Evolutionary conservation across 2,797 vertebrate genomes (phyloP).

Genomic region (Miichthys miiuy): DNA sequence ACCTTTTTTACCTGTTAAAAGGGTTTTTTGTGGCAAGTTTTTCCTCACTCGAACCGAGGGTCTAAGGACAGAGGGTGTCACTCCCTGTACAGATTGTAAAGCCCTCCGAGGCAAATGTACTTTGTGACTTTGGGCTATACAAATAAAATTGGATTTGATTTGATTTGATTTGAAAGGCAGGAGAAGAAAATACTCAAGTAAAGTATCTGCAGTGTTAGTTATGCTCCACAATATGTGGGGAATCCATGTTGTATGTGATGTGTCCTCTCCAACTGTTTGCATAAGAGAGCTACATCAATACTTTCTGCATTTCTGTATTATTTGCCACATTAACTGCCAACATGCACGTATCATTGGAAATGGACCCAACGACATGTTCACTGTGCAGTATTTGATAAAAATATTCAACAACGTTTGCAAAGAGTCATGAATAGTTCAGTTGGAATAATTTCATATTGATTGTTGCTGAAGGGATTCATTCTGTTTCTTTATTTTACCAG

Average conservation of each 20-base stretch:
- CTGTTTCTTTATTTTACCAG: slow-evolving; percentile 54
- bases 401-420: slow-evolving; percentile 31
- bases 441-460: slow-evolving; percentile 66
- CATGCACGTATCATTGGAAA: slow-evolving; percentile 14
- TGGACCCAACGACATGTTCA: neutral
- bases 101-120: no score
- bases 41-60: no score
- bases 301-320: neutral
- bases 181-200: neutral
- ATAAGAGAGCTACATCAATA: neutral
- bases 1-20: no score
- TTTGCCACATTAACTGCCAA: neutral
- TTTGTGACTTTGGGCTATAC: no score
- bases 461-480: slow-evolving; percentile 64
- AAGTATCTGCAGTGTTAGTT: no score
- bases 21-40: no score
- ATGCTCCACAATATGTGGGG: neutral
- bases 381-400: slow-evolving; percentile 24
- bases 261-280: neutral
- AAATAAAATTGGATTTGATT: no score
- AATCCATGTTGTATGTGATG: neutral
- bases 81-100: no score
- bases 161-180: no score
- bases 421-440: slow-evolving; percentile 60
- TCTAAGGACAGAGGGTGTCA: no score